These are phyloP conservation scores for Thalassophryne amazonica DNA, from an alignment of 2,797 vertebrate genomes.

Conservation along the genomic window DNA sequence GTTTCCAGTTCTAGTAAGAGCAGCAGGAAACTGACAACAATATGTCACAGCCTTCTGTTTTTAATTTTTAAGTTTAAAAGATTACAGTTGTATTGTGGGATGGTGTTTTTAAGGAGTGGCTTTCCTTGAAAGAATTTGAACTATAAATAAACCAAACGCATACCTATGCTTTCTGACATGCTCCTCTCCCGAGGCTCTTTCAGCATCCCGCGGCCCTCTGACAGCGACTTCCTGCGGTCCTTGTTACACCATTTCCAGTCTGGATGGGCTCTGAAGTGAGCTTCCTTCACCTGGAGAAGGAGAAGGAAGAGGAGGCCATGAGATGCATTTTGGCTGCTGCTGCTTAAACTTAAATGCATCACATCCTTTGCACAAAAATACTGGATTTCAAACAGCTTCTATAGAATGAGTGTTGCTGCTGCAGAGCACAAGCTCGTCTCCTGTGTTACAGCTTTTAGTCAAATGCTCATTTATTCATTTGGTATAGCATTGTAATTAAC, in stretches of 20 bases:
- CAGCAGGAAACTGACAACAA: no score
- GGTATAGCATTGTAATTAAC: no score
- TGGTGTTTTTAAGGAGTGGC: no score
- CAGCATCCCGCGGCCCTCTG: conserved; percentile 81
- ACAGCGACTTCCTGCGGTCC: conserved; percentile 89
- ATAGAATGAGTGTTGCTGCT: no score
- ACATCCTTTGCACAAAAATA: not conserved
- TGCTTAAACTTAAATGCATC: not conserved
- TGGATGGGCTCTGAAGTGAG: conserved; percentile 91
- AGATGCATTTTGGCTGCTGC: not conserved
- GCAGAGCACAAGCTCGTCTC: no score
- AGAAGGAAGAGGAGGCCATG: not conserved
- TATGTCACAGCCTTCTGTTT: no score
- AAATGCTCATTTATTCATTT: not conserved
- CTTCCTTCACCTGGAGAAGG: conserved; percentile 86
- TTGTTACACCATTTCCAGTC: conserved; percentile 98
- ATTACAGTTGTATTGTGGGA: no score
- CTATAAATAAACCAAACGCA: conserved; percentile 6
- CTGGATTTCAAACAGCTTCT: no score
- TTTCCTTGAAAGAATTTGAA: no score
- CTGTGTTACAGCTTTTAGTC: not conserved
- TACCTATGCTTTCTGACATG: conserved; percentile 87
- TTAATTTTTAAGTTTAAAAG: no score
- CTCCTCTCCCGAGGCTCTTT: conserved; percentile 87
- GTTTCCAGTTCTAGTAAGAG: no score